Percentiles rank a stretch among this genome's conserved stretches.
phyloP scores from a whole-genome alignment of 2,113 vertebrate genomes.

The Nannobrachium achirus region DNA sequence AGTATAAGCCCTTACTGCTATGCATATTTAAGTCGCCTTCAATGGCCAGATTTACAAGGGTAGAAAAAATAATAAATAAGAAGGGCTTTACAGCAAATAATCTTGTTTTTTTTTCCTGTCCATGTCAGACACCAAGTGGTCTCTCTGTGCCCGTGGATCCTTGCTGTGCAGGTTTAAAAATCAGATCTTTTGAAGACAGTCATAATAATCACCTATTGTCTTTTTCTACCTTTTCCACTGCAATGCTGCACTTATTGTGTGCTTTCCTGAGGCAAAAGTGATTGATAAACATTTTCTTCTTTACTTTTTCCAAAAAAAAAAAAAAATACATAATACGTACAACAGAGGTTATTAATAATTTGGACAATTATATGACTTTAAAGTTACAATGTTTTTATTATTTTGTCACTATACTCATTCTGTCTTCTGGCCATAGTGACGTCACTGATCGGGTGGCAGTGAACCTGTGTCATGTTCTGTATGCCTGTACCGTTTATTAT shows the following conservation, averaged over 20 bases:
- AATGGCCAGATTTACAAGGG: conserved; percentile 48
- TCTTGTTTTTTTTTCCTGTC: conserved; percentile 11
- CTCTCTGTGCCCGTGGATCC: neutral
- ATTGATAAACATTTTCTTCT: conserved; percentile 54
- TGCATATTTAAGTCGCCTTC: conserved; percentile 77
- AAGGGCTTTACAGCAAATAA: conserved; percentile 9
- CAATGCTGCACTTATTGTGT: conserved; percentile 61
- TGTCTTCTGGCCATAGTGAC: neutral
- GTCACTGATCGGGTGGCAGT: conserved; percentile 35
- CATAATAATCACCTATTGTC: conserved; percentile 10
- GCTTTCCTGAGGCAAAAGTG: conserved; percentile 82
- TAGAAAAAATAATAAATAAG: conserved; percentile 32
- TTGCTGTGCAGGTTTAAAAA: conserved; percentile 1
- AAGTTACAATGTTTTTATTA: conserved; percentile 2
- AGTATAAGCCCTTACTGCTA: conserved; percentile 80
- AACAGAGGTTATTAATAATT: conserved; percentile 39
- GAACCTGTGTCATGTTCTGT: conserved; percentile 10
- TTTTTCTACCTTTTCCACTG: conserved; percentile 28
- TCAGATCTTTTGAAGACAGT: conserved; percentile 26
- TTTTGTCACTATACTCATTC: neutral
- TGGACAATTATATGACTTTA: conserved; percentile 14
- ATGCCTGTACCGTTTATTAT: neutral
- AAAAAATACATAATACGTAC: conserved; percentile 48
- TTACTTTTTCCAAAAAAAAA: conserved; percentile 25
- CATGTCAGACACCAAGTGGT: conserved; percentile 2